Evolutionary conservation across 2,888 invertebrate species (phyloP).

Genomic region (Tyria jacobaeae): DNA sequence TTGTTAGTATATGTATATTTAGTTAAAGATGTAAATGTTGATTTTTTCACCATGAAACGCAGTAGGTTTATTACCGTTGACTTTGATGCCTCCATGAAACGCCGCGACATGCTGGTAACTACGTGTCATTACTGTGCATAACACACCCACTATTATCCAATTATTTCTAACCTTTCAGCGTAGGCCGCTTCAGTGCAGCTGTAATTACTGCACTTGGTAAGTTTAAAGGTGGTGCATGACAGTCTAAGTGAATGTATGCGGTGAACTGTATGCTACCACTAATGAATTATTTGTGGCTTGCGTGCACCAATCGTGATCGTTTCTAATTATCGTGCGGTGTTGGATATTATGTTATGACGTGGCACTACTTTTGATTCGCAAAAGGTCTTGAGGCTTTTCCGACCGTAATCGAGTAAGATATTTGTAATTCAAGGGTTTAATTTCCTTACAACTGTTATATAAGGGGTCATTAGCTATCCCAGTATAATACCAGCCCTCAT

Average conservation of each 20-base stretch:
- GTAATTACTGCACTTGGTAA: constrained; percentile 74
- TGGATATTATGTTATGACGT: constrained; percentile 63
- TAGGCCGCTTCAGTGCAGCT: constrained; percentile 66
- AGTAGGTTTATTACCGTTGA: constrained; percentile 26
- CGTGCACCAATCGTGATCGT: constrained; percentile 69
- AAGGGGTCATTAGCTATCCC: constrained; percentile 15
- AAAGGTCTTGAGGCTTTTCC: constrained; percentile 42
- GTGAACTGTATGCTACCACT: constrained; percentile 66
- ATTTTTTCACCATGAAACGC: constrained; percentile 18
- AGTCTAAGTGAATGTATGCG: constrained; percentile 83
- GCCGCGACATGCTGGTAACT: constrained; percentile 64
- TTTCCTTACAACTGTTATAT: constrained; percentile 18
- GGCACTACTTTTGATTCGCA: constrained; percentile 53
- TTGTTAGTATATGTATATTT: constrained; percentile 55
- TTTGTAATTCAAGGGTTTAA: constrained; percentile 36
- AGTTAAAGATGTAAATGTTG: constrained; percentile 27
- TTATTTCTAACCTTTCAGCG: constrained; percentile 85
- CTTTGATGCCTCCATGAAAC: constrained; percentile 48
- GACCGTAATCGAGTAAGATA: constrained; percentile 33
- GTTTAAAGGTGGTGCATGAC: constrained; percentile 82
- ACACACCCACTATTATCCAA: constrained; percentile 80
- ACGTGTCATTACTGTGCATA: constrained; percentile 78
- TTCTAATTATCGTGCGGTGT: constrained; percentile 68
- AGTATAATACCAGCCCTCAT: constrained; percentile 21
- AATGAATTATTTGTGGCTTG: constrained; percentile 84